These are phyloP conservation scores for Xylocampa areola DNA, from an alignment of 2,888 invertebrate species.

Conservation along the genomic window DNA sequence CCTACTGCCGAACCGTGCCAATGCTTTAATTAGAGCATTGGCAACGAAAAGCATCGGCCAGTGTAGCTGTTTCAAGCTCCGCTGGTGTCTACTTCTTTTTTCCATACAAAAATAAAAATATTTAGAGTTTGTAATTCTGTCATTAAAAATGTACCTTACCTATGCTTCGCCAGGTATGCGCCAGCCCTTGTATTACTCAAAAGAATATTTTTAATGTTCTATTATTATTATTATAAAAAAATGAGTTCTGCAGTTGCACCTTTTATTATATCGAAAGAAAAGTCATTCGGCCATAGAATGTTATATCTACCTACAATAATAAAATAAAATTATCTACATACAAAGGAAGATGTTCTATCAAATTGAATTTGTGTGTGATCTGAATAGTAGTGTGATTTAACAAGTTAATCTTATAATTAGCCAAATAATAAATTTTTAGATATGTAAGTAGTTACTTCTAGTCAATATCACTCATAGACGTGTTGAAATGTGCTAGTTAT, in stretches of 20 bases:
- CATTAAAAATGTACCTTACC: no score
- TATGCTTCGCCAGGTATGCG: not conserved
- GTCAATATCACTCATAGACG: conserved; percentile 72
- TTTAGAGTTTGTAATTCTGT: no score
- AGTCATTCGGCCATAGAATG: conserved; percentile 60
- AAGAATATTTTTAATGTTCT: conserved; percentile 13
- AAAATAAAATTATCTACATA: conserved; percentile 33
- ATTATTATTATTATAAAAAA: not conserved
- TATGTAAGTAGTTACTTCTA: conserved; percentile 70
- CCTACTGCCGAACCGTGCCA: no score
- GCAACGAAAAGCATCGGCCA: no score
- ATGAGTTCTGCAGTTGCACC: conserved; percentile 16
- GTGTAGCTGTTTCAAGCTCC: no score
- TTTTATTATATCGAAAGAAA: conserved; percentile 41
- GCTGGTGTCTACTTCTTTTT: no score
- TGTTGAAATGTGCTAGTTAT: conserved; percentile 65
- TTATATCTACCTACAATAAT: conserved; percentile 67
- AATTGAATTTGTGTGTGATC: conserved; percentile 54
- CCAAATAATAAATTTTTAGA: conserved; percentile 66
- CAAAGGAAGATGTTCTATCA: conserved; percentile 29
- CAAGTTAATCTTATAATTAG: conserved; percentile 58
- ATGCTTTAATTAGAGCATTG: no score
- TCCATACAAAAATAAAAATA: no score
- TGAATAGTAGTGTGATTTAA: conserved; percentile 52
- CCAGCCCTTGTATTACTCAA: conserved; percentile 3